Base-by-base conservation (phyloP, 2,797 vertebrate species). In the Okamejei kenojei region DNA sequence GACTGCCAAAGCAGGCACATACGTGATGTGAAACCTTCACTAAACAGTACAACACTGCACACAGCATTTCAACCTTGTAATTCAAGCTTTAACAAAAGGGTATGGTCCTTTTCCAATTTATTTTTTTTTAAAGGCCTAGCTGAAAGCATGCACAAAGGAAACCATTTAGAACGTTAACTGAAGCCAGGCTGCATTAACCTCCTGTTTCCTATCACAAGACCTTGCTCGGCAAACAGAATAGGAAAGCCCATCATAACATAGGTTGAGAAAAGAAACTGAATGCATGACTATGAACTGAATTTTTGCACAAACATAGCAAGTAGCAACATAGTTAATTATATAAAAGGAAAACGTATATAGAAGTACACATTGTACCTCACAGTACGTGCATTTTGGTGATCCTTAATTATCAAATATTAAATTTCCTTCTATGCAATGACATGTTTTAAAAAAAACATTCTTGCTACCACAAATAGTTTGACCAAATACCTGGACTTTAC, bases 151-250 rank as follows among this genome's bases (percentile, higher is more conserved):
- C n/a, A 84, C 84, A 88, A 88, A 88, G 61, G 61, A 63, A 88
- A 32, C n/a, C n/a, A 88, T 88, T 88, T 68, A 88, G 61, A 88
- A 88, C 17, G 61, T 35, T 88, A 88, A 88, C 84, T 68, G 84
- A 88, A 88, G n/a, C 84, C 63, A 19, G 17, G 63, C 84, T 10
- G 84, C n/a, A 68, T 88, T 88, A 88, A 88, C 84, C 61, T 88
- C 84, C 84, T 32, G 84, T 68, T 88, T 68, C 61, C n/a, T 35
- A 68, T 68, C 63, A 35, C 84, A 68, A 88, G 61, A 68, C 61
- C 84, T 32, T 32, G 17, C 61, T 35, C 29, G 32, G 63, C 61
- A 65, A 7, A 84, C 23, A 68, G 77, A 88, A 68, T 73, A 35
- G 21, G 63, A 88, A 88, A 88, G 84, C n/a, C n/a, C n/a, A 32